A percentile compares a stretch with the other conserved stretches of the same genome.
Conservation (phyloP, 2,888 invertebrate species). For the Pheosia gnoma region DNA sequence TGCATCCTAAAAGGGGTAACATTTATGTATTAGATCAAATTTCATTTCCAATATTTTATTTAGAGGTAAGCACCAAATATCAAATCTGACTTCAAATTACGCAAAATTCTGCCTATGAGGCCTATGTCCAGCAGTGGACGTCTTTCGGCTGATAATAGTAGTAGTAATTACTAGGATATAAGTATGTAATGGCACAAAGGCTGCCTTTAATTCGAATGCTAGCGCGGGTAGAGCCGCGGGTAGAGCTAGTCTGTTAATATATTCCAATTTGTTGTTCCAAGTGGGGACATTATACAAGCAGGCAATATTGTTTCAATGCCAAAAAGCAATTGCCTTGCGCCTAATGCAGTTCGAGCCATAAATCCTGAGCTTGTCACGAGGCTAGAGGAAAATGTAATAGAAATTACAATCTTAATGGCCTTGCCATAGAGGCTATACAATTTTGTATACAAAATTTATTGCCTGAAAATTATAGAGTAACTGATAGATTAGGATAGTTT, state of each 20-base stretch:
- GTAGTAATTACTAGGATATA: too few relatives aligned
- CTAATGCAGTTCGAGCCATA: conserved; percentile 29
- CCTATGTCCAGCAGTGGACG: too few relatives aligned
- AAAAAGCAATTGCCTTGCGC: conserved; percentile 30
- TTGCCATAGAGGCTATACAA: neutral
- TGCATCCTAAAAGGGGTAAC: too few relatives aligned
- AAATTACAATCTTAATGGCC: conserved; percentile 8
- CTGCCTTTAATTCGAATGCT: too few relatives aligned
- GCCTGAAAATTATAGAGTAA: neutral
- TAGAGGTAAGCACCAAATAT: too few relatives aligned
- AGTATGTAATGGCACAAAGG: too few relatives aligned
- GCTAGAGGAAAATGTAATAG: neutral
- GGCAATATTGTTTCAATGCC: conserved; percentile 35
- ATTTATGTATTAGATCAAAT: too few relatives aligned
- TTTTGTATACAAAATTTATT: neutral
- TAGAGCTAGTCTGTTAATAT: neutral
- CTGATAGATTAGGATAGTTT: neutral
- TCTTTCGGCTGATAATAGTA: too few relatives aligned
- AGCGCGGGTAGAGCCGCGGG: too few relatives aligned
- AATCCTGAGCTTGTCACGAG: conserved; percentile 17
- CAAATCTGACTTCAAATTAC: too few relatives aligned
- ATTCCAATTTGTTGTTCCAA: conserved; percentile 21
- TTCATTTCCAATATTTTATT: too few relatives aligned
- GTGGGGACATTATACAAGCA: neutral
- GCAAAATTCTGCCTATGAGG: too few relatives aligned